Evolutionary conservation across 2,888 invertebrate genomes (phyloP).

Genomic region (Mesodorylaimus sp.): DNA sequence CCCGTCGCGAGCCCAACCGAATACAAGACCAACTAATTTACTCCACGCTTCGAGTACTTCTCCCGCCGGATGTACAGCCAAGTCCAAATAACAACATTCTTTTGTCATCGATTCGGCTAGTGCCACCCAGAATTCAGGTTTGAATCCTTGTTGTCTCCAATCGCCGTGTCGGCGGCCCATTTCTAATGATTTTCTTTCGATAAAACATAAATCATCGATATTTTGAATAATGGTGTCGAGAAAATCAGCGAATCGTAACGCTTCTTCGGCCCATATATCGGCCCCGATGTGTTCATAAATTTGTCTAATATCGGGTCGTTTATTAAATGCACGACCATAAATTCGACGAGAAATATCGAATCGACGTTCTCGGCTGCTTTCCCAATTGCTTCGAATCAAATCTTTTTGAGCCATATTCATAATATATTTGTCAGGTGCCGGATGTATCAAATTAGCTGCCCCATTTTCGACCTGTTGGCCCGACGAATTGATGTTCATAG

Average conservation of each 20-base stretch:
- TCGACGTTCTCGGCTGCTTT: too few relatives aligned
- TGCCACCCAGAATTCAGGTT: slow-evolving; percentile 28
- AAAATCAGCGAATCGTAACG: slow-evolving; percentile 19
- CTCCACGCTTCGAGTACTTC: slow-evolving; percentile 21
- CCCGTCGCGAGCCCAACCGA: slow-evolving; percentile 25
- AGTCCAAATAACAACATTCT: slow-evolving; percentile 25
- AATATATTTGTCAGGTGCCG: too few relatives aligned
- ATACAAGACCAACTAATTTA: slow-evolving; percentile 23
- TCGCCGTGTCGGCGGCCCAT: slow-evolving; percentile 1
- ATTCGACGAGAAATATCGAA: slow-evolving; percentile 10
- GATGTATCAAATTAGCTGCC: too few relatives aligned
- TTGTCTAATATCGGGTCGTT: slow-evolving; percentile 21
- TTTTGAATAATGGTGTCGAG: slow-evolving; percentile 22
- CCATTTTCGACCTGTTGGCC: too few relatives aligned
- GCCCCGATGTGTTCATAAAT: slow-evolving; percentile 21
- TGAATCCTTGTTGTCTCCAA: slow-evolving; percentile 19
- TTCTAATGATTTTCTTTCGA: neutral
- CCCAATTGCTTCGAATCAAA: too few relatives aligned
- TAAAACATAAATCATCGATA: slow-evolving; percentile 12
- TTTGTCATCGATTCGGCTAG: slow-evolving; percentile 26
- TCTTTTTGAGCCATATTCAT: too few relatives aligned
- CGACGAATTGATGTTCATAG: too few relatives aligned
- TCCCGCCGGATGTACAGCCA: slow-evolving; percentile 10
- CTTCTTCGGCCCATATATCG: slow-evolving; percentile 19
- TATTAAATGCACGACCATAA: slow-evolving; percentile 22